Percentiles rank a stretch among this genome's conserved stretches.
Evolutionary conservation across 2,888 invertebrate species (phyloP).

Genomic region (Metopia argyrocephala): DNA sequence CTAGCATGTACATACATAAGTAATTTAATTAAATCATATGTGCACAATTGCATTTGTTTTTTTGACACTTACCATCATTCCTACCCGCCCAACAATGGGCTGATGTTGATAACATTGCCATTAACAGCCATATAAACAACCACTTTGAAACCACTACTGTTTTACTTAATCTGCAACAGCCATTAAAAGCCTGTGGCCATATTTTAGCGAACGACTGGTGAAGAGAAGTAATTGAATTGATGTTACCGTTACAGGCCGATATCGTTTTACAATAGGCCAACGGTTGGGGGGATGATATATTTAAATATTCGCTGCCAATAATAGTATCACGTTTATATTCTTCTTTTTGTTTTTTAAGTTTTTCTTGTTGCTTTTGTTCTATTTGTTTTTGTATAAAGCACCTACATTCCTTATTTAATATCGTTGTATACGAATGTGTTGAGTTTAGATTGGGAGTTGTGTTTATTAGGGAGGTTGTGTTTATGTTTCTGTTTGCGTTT

Average conservation of each 20-base stretch:
- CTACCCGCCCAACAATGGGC: constrained; percentile 75
- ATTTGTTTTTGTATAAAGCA: constrained; percentile 71
- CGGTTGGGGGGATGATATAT: constrained; percentile 49
- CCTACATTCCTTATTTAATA: constrained; percentile 72
- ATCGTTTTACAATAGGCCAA: not conserved
- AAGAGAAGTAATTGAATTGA: constrained; percentile 3
- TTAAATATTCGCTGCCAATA: constrained; percentile 64
- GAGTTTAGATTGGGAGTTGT: not conserved
- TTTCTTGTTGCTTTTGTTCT: too few relatives aligned
- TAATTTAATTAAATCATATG: too few relatives aligned
- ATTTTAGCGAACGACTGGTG: not conserved
- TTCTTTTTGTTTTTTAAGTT: too few relatives aligned
- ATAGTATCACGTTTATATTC: constrained; percentile 75
- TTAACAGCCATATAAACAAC: constrained; percentile 67
- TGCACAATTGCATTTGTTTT: too few relatives aligned
- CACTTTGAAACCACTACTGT: constrained; percentile 63
- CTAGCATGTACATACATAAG: too few relatives aligned
- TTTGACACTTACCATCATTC: constrained; percentile 78
- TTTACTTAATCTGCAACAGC: constrained; percentile 58
- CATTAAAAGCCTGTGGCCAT: constrained; percentile 20
- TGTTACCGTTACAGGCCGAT: constrained; percentile 14
- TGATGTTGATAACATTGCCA: constrained; percentile 73
- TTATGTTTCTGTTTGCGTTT: too few relatives aligned
- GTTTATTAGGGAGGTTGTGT: not conserved
- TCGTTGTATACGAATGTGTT: constrained; percentile 73